Evolutionary conservation across 2,113 vertebrate genomes (phyloP), one percentile per base, ranked within the genome.

Genomic region (Prochilodus magdalenae): DNA sequence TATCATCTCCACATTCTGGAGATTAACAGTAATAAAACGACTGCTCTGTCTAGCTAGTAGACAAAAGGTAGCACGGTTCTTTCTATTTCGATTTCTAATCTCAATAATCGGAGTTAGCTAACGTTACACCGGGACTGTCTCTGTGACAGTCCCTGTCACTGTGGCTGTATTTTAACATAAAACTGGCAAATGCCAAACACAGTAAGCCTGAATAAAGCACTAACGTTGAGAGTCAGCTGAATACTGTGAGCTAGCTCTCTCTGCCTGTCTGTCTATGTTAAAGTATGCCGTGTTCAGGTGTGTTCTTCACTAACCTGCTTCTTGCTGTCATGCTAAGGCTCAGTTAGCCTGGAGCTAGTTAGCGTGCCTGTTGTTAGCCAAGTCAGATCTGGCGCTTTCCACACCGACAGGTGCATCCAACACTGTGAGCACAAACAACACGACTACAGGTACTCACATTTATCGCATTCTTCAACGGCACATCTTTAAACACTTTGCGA

Each of bases 381-480:
- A 11, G 15, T 66, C 71, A 26, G 22, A 67, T 7, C 53, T 2
- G 20, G 53, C 20, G 49, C 53, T 55, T 55, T 22, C 40, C 12
- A n/a, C 29, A 8, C 65, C 18, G 33, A 10, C 66, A 70, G 33
- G 4, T 11, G 27, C 36, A 55, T n/a, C 3, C 4, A 44, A 44
- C 40, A 44, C 5, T 11, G 49, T 20, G 1, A 47, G 12, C 5
- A 79, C 40, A 44, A 47, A 22, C 36, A 29, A 12, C 18, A 33
- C 26, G 51, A 70, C 13, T 13, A 16, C 59, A 57, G 47, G 27
- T 65, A 85, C 84, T 85, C 55, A 85, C 84, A 47, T 75, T 5
- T 79, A 74, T 55, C 40, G 59, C 80, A 75, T 78, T 75, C 36
- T 78, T 82, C n/a, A 85, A 51, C 75, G 74, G 29, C 62, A 75